phyloP scores from a whole-genome alignment of 2,113 vertebrate genomes.

The Platichthys flesus region DNA sequence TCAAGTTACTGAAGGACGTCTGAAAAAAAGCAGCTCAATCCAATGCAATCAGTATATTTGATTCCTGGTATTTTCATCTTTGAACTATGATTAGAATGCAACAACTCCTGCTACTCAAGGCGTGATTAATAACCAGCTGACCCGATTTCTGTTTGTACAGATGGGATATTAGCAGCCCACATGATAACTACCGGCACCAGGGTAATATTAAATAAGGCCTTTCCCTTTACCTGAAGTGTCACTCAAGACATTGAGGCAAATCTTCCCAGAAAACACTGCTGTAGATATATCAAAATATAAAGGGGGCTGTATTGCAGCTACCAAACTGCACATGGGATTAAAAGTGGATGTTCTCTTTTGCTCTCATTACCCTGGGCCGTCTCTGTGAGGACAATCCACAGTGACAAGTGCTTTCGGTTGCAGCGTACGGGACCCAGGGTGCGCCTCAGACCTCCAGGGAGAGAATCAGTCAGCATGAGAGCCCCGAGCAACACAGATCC shows the following conservation, averaged over 20 bases:
- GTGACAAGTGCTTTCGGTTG: constrained; percentile 58
- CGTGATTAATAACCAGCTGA: background rate
- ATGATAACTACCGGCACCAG: background rate
- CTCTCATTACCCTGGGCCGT: constrained; percentile 15
- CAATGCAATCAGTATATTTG: constrained; percentile 30
- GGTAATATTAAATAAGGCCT: constrained; percentile 2
- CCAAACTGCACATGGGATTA: constrained; percentile 24
- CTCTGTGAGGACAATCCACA: constrained; percentile 49
- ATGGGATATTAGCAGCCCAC: constrained; percentile 13
- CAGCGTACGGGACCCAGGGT: constrained; percentile 8
- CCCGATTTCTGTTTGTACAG: constrained; percentile 16
- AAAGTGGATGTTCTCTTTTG: constrained; percentile 9
- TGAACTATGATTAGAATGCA: too few relatives aligned
- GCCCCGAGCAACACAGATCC: constrained; percentile 40
- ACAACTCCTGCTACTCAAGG: constrained; percentile 8
- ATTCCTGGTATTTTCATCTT: too few relatives aligned
- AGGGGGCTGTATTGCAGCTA: background rate
- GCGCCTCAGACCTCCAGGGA: constrained; percentile 43
- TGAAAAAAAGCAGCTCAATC: constrained; percentile 19
- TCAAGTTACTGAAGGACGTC: background rate
- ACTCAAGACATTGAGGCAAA: constrained; percentile 5
- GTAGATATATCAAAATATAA: constrained; percentile 4
- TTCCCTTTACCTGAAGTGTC: constrained; percentile 11
- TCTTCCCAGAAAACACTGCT: background rate
- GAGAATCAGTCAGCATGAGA: constrained; percentile 36